phyloP scores from a whole-genome alignment of 2,888 invertebrate genomes.

The Caenorhabditis wallacei region DNA sequence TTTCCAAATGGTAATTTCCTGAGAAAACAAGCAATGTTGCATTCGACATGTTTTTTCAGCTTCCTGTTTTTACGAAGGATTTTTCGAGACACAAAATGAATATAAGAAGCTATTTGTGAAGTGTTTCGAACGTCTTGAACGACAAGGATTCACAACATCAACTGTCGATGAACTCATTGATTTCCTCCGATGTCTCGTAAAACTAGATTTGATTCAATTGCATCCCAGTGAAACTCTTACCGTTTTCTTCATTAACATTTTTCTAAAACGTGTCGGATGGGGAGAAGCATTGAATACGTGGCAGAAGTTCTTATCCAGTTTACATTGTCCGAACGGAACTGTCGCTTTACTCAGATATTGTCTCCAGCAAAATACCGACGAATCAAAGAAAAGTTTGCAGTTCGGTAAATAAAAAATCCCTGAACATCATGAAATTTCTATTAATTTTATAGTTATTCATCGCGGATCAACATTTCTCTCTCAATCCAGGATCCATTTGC shows the following conservation, averaged over 20 bases:
- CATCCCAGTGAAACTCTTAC: too few relatives aligned
- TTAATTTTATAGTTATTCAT: conserved; percentile 13
- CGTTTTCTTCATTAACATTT: too few relatives aligned
- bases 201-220: too few relatives aligned
- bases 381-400: conserved; percentile 65
- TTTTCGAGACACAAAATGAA: conserved; percentile 69
- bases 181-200: too few relatives aligned
- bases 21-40: not conserved
- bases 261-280: too few relatives aligned
- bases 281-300: conserved; percentile 76
- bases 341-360: too few relatives aligned
- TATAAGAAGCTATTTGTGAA: conserved; percentile 67
- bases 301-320: conserved; percentile 75
- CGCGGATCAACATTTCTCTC: conserved; percentile 38
- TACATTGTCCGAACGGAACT: conserved; percentile 75
- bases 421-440: too few relatives aligned
- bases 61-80: conserved; percentile 61
- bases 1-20: conserved; percentile 71
- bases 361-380: conserved; percentile 51
- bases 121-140: conserved; percentile 65
- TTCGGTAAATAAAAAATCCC: conserved; percentile 68
- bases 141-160: conserved; percentile 54
- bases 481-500: conserved; percentile 52
- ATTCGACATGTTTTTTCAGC: conserved; percentile 54
- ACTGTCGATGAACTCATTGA: too few relatives aligned